A percentile compares a stretch with the other conserved stretches of the same genome.
Conservation (phyloP, 1,140 invertebrate genomes). For the Tetramorium parvispinum region DNA sequence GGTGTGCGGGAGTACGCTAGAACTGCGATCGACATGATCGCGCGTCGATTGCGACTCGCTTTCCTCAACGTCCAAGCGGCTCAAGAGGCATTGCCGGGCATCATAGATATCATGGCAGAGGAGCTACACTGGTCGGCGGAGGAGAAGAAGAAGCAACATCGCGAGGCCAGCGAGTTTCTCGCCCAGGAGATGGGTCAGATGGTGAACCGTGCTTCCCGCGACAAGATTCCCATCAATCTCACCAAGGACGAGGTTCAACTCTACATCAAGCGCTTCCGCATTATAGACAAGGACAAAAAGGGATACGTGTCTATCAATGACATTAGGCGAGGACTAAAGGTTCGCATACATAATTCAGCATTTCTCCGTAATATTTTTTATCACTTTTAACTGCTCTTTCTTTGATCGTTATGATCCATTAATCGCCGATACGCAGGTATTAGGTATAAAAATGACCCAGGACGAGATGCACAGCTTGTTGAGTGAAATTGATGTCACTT, state of each 20-base stretch:
- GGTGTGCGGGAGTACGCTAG: conserved; percentile 98
- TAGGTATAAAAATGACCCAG: conserved; percentile 88
- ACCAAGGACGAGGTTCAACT: conserved; percentile 97
- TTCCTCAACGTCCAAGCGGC: conserved; percentile 99
- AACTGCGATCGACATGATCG: conserved; percentile 98
- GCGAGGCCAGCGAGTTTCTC: conserved; percentile 93
- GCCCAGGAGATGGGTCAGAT: conserved; percentile 98
- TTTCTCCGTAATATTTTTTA: conserved; percentile 56
- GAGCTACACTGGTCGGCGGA: conserved; percentile 97
- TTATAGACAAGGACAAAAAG: conserved; percentile 97
- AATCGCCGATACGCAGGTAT: conserved; percentile 84
- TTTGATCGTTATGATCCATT: conserved; percentile 69
- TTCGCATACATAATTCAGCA: conserved; percentile 79
- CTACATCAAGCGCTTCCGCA: conserved; percentile 97
- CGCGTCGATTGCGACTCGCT: conserved; percentile 95
- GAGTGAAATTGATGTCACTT: conserved; percentile 89
- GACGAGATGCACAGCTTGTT: conserved; percentile 89
- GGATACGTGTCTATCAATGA: conserved; percentile 99
- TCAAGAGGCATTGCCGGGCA: conserved; percentile 96
- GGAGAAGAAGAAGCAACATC: conserved; percentile 93
- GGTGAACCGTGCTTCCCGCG: conserved; percentile 94
- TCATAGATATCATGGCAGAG: conserved; percentile 98
- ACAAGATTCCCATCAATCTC: conserved; percentile 96
- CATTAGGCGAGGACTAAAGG: conserved; percentile 97
- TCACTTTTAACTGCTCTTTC: conserved; percentile 9